A percentile compares a stretch with the other conserved stretches of the same genome.
These are phyloP conservation scores for Serranochromis macrocephalus DNA, from an alignment of 2,113 vertebrate species.

Conservation along the genomic window DNA sequence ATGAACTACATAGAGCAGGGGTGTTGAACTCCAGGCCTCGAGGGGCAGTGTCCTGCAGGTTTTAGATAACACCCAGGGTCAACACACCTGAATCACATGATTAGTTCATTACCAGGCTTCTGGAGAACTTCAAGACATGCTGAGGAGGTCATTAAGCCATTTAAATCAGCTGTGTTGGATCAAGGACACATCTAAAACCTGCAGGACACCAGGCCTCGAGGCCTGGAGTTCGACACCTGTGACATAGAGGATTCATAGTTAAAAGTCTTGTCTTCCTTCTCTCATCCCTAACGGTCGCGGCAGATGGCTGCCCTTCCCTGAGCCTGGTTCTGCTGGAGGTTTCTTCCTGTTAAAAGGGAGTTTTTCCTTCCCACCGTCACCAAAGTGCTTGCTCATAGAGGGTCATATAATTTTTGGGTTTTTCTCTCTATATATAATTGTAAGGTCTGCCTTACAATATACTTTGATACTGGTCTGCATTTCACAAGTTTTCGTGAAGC, in stretches of 20 bases:
- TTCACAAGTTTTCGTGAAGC: not conserved
- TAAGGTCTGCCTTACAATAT: not conserved
- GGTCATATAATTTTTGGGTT: not conserved
- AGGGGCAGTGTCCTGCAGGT: not conserved
- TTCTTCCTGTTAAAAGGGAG: not conserved
- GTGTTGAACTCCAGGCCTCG: not conserved
- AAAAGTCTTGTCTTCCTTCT: not conserved
- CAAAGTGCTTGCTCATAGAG: not conserved
- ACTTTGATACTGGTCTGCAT: not conserved
- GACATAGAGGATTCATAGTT: not conserved
- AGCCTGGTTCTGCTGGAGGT: not conserved
- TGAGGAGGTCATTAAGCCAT: not conserved
- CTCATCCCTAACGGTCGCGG: rapidly evolving
- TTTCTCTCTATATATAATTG: not conserved
- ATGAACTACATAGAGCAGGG: not conserved
- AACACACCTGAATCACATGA: not conserved
- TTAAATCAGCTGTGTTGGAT: not conserved
- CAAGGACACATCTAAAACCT: not conserved
- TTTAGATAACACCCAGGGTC: not conserved
- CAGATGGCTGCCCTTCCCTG: rapidly evolving
- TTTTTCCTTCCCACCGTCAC: not conserved
- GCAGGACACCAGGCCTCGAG: not conserved
- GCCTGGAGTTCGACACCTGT: not conserved
- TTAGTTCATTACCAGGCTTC: not conserved
- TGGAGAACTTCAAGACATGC: not conserved